Evolutionary conservation across 2,888 invertebrate genomes (phyloP), one percentile per base, ranked within the genome.

Genomic region (Hirtodrosophila trivittata): DNA sequence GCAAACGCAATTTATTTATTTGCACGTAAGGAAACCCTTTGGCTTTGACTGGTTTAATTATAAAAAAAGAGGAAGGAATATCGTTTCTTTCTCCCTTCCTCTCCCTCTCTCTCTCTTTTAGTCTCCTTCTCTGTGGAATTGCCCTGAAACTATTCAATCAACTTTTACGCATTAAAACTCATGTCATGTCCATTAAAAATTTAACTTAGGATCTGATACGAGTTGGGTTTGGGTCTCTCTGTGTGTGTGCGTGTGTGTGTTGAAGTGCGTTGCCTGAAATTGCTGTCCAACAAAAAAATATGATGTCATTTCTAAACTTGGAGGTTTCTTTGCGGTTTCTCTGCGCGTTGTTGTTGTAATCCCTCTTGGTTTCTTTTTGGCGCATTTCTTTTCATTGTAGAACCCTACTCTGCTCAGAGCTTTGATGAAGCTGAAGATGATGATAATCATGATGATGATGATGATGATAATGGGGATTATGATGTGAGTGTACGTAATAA

Each of bases 241-340:
- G 12, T 25, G 14, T 21, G 30, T 18, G 25, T 45, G 41, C 26
- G 26, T 32, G 43, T 26, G 33, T 26, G 16, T 38, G 21, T 8
- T 55, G 18, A 30, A 21, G 33, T 59, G 66, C 26, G 51, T 52
- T 66, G 33, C 51, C 28, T 28, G 35, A 14, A 41, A 18, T 41
- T 13, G 13, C 54, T 16, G 16, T 39, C 28, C 42, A 41, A 37
- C 51, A 33, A 63, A 47, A 28, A 45, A 30, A 77, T 77, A 21
- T 28, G 77, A 78, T 86, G 87, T 78, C 77, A 78, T 78, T 42
- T 82, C 87, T 81, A 77, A 77, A 80, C 58, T 84, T 57, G 69
- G 42, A 21, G 5, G 18, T 5, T 21, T 21, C 5, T 21, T 21
- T 21, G n/a, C n/a, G n/a, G n/a, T n/a, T 21, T 21, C 5, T 21